Evolutionary conservation across 2,113 vertebrate genomes (phyloP), one percentile per base, ranked within the genome.

Genomic region (Chamaea fasciata): DNA sequence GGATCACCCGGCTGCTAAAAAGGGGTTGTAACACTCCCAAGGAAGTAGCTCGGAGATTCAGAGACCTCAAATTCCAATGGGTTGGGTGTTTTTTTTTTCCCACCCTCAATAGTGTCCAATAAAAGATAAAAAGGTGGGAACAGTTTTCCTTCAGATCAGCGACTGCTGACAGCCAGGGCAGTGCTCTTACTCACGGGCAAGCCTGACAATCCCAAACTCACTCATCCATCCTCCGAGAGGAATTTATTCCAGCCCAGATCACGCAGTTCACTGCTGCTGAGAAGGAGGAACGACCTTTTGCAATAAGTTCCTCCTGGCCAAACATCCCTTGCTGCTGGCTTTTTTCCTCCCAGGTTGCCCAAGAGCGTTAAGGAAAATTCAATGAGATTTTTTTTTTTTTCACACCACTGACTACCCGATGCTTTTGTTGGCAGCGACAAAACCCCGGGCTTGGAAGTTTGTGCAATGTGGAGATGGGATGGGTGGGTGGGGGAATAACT

Each of bases 151-250:
- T 64, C 73, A 65, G 87, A 41, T 20, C 60, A 78, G 83, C 2
- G 0, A 37, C 3, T 87, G 81, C 77, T 94, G 87, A 76, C 75
- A 92, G 65, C 74, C 85, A 89, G 65, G 91, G 77, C 94, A 92
- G 53, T 87, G 91, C 83, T 83, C 52, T 96, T 89, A 95, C 83
- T 94, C 92, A 95, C 24, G 55, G 70, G 33, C 67, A 88, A 83
- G 56, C 21, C 57, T 62, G 39, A 49, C 84, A 92, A 92, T 78
- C 59, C 83, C 83, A 82, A 89, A 60, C 64, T 84, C 92, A 71
- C 50, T 84, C 89, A 87, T 69, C 62, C 62, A 2, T 87, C 35
- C 83, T 74, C 53, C 41, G n/a, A 7, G 28, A 79, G 2, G 3
- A 85, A 71, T 60, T 49, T 46, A 75, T 64, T 57, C 77, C 89